Conservation (phyloP, 2,797 vertebrate species). For the Neopelma chrysocephalum region DNA sequence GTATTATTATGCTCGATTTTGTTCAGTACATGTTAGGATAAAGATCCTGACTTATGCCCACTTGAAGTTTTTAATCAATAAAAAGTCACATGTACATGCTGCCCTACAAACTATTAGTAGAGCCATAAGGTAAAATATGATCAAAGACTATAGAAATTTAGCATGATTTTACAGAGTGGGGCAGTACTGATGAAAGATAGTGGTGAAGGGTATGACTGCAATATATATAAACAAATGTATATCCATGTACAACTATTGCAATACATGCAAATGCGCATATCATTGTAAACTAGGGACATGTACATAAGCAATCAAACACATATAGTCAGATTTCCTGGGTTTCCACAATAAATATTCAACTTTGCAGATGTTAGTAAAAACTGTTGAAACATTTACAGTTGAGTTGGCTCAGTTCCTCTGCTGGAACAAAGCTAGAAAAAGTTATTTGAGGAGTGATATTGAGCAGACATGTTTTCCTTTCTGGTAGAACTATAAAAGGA, state of each 20-base stretch:
- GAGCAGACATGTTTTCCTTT: background rate
- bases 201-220: background rate
- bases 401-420: background rate
- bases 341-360: background rate
- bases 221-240: background rate
- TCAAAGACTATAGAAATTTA: background rate
- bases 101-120: background rate
- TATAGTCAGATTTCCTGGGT: background rate
- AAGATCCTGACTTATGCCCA: background rate
- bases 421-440: background rate
- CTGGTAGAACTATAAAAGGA: background rate
- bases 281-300: background rate
- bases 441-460: background rate
- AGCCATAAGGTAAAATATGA: background rate
- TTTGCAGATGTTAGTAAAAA: background rate
- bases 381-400: background rate
- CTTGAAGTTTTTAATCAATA: background rate
- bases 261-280: rapidly evolving
- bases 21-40: background rate
- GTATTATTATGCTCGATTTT: background rate
- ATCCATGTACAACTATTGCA: background rate
- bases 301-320: background rate
- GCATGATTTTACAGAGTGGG: rapidly evolving
- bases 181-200: background rate
- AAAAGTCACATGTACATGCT: background rate